A percentile compares a stretch with the other conserved stretches of the same genome.
These are phyloP conservation scores for Oasisia sp. DNA, from an alignment of 2,888 invertebrate species.

Conservation along the genomic window DNA sequence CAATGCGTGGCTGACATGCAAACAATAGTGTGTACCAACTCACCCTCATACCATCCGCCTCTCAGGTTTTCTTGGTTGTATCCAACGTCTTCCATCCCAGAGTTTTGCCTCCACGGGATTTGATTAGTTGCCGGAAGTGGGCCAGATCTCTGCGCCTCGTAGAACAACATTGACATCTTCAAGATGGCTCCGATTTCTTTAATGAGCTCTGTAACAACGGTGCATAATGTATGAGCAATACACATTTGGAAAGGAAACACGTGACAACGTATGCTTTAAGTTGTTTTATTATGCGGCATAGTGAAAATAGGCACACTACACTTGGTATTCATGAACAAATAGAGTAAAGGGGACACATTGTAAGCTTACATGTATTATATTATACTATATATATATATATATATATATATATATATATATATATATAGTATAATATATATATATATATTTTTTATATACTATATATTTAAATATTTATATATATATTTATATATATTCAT, in stretches of 20 bases:
- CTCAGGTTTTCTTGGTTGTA: conserved; percentile 56
- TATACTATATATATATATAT: no score
- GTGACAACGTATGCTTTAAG: neutral
- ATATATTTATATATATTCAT: no score
- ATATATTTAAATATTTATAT: no score
- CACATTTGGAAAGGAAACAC: neutral
- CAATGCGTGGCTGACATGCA: neutral
- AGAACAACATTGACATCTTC: conserved; percentile 58
- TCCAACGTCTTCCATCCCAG: conserved; percentile 53
- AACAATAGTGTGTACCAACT: conserved; percentile 29
- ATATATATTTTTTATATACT: no score
- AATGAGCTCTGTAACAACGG: neutral
- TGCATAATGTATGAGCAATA: neutral
- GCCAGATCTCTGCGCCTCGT: conserved; percentile 60
- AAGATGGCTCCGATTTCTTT: conserved; percentile 22
- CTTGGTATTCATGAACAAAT: neutral
- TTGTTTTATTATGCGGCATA: neutral
- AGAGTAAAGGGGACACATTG: no score
- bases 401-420: no score
- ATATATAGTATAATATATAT: no score
- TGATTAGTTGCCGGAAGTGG: conserved; percentile 55
- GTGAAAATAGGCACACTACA: neutral
- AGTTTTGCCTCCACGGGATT: conserved; percentile 58
- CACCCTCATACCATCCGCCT: conserved; percentile 63
- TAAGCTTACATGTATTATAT: no score